These are phyloP conservation scores for Polia nebulosa DNA, from an alignment of 2,888 invertebrate genomes.

Conservation along the genomic window DNA sequence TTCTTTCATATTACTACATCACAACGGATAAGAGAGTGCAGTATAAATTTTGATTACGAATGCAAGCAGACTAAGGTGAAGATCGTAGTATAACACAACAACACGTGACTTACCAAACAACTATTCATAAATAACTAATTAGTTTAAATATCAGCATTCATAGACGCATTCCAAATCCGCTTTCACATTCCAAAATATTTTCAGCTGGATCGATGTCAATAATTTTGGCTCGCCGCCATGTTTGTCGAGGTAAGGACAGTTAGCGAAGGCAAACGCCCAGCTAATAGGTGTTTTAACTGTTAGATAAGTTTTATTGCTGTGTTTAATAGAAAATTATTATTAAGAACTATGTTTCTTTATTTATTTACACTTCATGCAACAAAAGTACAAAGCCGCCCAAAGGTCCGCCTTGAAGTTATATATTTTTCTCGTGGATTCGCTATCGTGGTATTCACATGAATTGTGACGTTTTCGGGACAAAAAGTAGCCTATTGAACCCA, in stretches of 20 bases:
- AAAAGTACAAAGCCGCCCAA: no score
- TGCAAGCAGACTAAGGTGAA: neutral
- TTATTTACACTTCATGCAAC: no score
- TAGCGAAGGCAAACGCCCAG: constrained; percentile 16
- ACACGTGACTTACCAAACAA: constrained; percentile 6
- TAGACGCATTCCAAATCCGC: constrained; percentile 49
- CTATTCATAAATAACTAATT: constrained; percentile 39
- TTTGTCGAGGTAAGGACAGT: constrained; percentile 42
- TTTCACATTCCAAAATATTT: constrained; percentile 61
- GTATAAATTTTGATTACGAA: no score
- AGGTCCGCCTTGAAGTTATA: neutral
- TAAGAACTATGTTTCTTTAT: neutral
- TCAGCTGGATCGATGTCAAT: constrained; percentile 64
- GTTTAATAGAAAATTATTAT: constrained; percentile 1
- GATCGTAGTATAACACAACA: neutral
- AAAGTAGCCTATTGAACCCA: neutral
- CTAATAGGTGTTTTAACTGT: constrained; percentile 36
- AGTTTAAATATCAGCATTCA: constrained; percentile 46
- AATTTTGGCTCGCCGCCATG: constrained; percentile 61
- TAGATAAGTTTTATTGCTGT: constrained; percentile 5
- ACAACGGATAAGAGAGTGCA: no score
- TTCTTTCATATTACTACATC: no score
- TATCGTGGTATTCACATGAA: no score
- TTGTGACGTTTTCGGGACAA: no score
- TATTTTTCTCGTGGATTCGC: no score